Conservation (phyloP, 2,113 vertebrate genomes). For the Oryzias melastigma region DNA sequence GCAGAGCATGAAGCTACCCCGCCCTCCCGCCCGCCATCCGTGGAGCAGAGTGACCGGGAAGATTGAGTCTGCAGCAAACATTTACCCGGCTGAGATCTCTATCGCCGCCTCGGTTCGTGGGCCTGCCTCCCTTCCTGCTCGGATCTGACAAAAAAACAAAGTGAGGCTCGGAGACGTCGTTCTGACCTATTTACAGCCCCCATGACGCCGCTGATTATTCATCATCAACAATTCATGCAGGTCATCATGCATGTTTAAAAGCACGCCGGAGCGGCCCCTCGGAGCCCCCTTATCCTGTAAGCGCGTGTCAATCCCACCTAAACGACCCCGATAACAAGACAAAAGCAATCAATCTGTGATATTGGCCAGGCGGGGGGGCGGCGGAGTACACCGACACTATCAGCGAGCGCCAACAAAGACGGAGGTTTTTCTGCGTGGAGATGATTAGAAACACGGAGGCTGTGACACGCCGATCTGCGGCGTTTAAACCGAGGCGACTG, state of each 20-base stretch:
- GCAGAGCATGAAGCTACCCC: slow-evolving; percentile 59
- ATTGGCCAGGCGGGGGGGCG: slow-evolving; percentile 46
- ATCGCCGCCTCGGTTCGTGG: slow-evolving; percentile 18
- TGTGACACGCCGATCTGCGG: slow-evolving; percentile 49
- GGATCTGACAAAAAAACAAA: slow-evolving; percentile 11
- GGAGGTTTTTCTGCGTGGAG: slow-evolving; percentile 49
- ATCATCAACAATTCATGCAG: slow-evolving; percentile 62
- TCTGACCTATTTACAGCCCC: slow-evolving; percentile 57
- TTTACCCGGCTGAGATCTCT: slow-evolving; percentile 39
- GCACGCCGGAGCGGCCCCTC: slow-evolving; percentile 15
- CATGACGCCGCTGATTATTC: slow-evolving; percentile 57
- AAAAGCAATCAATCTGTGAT: slow-evolving; percentile 68
- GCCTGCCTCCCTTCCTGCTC: not conserved
- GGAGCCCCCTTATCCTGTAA: slow-evolving; percentile 45
- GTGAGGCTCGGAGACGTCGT: not conserved
- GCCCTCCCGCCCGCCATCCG: slow-evolving; percentile 38
- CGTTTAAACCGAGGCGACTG: slow-evolving; percentile 57
- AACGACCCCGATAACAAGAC: slow-evolving; percentile 59
- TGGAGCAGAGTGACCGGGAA: slow-evolving; percentile 45
- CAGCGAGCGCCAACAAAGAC: slow-evolving; percentile 50
- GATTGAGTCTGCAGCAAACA: slow-evolving; percentile 46
- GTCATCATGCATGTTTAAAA: slow-evolving; percentile 64
- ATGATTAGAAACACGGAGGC: slow-evolving; percentile 56
- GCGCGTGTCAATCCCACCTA: slow-evolving; percentile 64
- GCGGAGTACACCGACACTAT: slow-evolving; percentile 46